Conservation (phyloP, 2,888 invertebrate genomes). For the Molorchus minor region DNA sequence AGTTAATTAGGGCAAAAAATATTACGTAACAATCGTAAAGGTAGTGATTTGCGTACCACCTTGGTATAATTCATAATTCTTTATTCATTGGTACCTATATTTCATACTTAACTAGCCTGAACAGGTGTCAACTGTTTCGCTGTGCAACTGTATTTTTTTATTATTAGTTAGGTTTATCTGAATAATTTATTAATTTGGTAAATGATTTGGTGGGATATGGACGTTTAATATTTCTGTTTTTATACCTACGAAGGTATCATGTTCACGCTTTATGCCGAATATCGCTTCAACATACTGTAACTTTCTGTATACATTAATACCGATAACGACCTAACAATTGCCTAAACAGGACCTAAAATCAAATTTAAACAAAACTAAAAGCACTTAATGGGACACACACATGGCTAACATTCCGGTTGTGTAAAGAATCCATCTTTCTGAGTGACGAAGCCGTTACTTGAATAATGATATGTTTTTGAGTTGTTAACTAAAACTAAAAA, state of each 20-base stretch:
- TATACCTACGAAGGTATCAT: too few relatives aligned
- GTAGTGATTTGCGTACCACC: too few relatives aligned
- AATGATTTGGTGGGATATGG: too few relatives aligned
- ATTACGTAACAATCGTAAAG: too few relatives aligned
- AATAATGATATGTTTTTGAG: constrained; percentile 13
- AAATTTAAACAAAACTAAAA: constrained; percentile 15
- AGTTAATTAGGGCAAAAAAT: too few relatives aligned
- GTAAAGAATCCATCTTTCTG: constrained; percentile 10
- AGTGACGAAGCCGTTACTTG: neutral
- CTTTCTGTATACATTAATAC: constrained; percentile 5
- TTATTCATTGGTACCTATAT: too few relatives aligned
- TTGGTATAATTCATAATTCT: too few relatives aligned
- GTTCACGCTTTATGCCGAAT: too few relatives aligned
- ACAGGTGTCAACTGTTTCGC: too few relatives aligned
- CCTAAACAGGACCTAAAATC: neutral
- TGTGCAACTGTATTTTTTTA: neutral
- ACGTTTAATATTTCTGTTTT: too few relatives aligned
- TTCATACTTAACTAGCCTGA: too few relatives aligned
- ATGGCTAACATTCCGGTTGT: constrained; percentile 9
- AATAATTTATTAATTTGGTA: neutral
- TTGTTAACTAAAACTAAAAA: constrained; percentile 17
- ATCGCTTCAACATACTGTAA: too few relatives aligned
- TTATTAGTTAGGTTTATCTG: neutral
- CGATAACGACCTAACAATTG: constrained; percentile 2
- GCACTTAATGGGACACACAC: constrained; percentile 9